Evolutionary conservation across 2,797 vertebrate species (phyloP), one percentile per base, ranked within the genome.

Genomic region (Falco peregrinus): DNA sequence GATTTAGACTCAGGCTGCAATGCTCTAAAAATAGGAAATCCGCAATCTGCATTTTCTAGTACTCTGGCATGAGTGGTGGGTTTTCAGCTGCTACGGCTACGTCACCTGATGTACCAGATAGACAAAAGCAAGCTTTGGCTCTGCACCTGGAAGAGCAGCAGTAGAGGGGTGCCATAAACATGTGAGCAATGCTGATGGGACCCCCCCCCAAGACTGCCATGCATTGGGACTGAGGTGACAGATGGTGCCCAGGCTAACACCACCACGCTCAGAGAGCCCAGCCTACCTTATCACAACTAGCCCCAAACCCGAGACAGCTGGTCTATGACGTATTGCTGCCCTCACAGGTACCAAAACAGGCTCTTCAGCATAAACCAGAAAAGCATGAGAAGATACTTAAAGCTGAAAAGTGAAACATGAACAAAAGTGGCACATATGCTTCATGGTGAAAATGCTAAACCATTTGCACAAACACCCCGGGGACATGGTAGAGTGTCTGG

Each of bases 371-470:
- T n/a, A 51, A 65, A 84, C 29, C 16, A 87, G 31, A 70, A 86
- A 91, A 86, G 39, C 1, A 0, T 2, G 9, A 83, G n/a, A 76
- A 57, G 65, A 78, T 13, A 61, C 19, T 50, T 45, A 63, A 81
- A 82, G 60, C 67, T 60, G 69, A 70, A 57, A 89, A 63, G 47
- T 29, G 61, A 60, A 69, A 68, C 4, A 5, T 35, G 47, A 89
- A 57, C 5, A 0, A 18, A 68, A 87, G 33, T 17, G 47, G 35
- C 45, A 81, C 53, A 31, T 13, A 53, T 0, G 1, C 43, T 47
- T 85, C 29, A 79, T 3, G 22, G 59, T 21, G 37, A 63, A 84
- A 85, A 89, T 0, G 5, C 35, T 60, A 51, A 41, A 84, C 13
- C 7, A 41, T 75, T 84, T 63, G 47, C 43, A 80, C 25, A 35